Percentiles rank a stretch among this genome's conserved stretches.
phyloP scores from a whole-genome alignment of 2,113 vertebrate genomes.

The Uria aalge region DNA sequence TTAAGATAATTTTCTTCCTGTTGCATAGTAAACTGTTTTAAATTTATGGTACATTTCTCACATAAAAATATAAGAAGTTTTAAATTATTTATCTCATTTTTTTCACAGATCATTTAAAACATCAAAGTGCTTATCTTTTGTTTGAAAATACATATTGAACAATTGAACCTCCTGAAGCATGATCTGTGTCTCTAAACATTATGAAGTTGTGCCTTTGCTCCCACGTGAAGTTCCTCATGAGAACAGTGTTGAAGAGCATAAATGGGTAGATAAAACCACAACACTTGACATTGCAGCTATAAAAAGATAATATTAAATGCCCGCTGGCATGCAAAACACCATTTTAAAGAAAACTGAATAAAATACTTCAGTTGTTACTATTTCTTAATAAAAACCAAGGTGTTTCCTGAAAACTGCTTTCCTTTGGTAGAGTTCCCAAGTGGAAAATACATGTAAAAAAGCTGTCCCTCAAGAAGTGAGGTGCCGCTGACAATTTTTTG shows the following conservation, averaged over 20 bases:
- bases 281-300: not conserved
- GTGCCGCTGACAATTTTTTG: not conserved
- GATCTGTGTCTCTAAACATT: not conserved
- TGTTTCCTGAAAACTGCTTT: not conserved
- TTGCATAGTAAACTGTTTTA: not conserved
- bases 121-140: not conserved
- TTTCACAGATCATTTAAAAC: not conserved
- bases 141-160: not conserved
- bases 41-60: not conserved
- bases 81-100: not conserved
- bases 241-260: not conserved
- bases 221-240: not conserved
- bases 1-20: not conserved
- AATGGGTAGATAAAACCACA: not conserved
- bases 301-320: not conserved
- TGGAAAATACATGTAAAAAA: not conserved
- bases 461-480: not conserved
- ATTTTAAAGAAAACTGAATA: not conserved
- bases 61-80: not conserved
- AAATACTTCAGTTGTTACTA: not conserved
- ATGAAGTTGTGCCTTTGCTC: not conserved
- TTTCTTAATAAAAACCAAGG: not conserved
- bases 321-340: not conserved
- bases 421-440: not conserved
- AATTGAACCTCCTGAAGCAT: fast-evolving